phyloP scores from a whole-genome alignment of 2,888 invertebrate species.

The Lithophane ornitopus region DNA sequence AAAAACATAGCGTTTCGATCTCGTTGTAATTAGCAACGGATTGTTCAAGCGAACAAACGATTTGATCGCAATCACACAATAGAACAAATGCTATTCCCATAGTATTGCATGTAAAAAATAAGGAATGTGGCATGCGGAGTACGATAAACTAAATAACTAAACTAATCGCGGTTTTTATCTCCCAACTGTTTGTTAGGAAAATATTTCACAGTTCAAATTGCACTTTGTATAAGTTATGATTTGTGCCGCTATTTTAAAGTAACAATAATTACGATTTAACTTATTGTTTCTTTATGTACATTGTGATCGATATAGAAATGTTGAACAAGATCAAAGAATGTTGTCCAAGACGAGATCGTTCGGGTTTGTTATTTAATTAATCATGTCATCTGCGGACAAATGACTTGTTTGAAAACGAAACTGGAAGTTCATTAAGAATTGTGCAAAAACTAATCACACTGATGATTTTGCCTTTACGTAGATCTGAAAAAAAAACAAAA shows the following conservation, averaged over 20 bases:
- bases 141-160: constrained; percentile 47
- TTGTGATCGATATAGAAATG: not conserved
- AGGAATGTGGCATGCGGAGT: constrained; percentile 49
- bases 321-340: not conserved
- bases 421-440: not conserved
- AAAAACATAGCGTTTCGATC: constrained; percentile 63
- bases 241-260: constrained; percentile 19
- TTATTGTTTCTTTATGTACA: not conserved
- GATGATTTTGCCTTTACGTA: not conserved
- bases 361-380: not conserved
- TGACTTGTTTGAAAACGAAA: not conserved
- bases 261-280: not conserved
- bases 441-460: not conserved
- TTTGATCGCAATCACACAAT: constrained; percentile 59
- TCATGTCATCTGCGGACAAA: not conserved
- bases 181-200: constrained; percentile 39
- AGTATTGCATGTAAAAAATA: constrained; percentile 44
- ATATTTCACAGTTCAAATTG: constrained; percentile 40
- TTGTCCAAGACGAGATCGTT: not conserved
- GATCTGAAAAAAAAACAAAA: not conserved
- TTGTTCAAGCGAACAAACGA: constrained; percentile 60
- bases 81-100: constrained; percentile 62
- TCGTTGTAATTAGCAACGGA: constrained; percentile 59
- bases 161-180: constrained; percentile 53
- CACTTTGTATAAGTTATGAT: constrained; percentile 19